Conservation (phyloP, 2,888 invertebrate genomes). For the Eristalis arbustorum region DNA sequence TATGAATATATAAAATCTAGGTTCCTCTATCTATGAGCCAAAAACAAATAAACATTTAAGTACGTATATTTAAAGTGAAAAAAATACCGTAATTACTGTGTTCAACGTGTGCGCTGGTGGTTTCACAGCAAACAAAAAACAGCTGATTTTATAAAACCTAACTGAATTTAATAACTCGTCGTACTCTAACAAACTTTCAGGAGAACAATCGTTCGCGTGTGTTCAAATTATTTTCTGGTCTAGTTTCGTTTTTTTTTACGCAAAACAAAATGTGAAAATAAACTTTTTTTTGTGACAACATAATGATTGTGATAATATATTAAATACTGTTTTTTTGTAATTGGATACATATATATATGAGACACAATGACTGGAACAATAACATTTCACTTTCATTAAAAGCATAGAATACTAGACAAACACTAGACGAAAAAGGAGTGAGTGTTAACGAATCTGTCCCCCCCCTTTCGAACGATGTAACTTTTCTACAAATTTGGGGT, state of each 20-base stretch:
- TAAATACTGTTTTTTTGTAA: neutral
- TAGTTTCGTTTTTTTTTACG: neutral
- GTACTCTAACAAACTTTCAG: constrained; percentile 5
- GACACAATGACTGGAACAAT: constrained; percentile 48
- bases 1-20: constrained; percentile 47
- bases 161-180: constrained; percentile 25
- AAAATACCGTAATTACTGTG: constrained; percentile 56
- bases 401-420: neutral
- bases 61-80: constrained; percentile 11
- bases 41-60: constrained; percentile 4
- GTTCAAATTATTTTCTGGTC: constrained; percentile 31
- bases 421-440: neutral
- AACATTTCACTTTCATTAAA: constrained; percentile 54
- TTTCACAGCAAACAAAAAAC: constrained; percentile 71
- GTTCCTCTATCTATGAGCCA: constrained; percentile 56
- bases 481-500: neutral
- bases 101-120: constrained; percentile 71
- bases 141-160: constrained; percentile 72
- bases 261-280: constrained; percentile 22
- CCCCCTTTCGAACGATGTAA: neutral
- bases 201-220: constrained; percentile 28
- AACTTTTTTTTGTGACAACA: neutral
- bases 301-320: constrained; percentile 58
- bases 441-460: constrained; percentile 32
- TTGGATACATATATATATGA: constrained; percentile 6